Conservation (phyloP, 2,888 invertebrate species). For the Dioctria rufipes region DNA sequence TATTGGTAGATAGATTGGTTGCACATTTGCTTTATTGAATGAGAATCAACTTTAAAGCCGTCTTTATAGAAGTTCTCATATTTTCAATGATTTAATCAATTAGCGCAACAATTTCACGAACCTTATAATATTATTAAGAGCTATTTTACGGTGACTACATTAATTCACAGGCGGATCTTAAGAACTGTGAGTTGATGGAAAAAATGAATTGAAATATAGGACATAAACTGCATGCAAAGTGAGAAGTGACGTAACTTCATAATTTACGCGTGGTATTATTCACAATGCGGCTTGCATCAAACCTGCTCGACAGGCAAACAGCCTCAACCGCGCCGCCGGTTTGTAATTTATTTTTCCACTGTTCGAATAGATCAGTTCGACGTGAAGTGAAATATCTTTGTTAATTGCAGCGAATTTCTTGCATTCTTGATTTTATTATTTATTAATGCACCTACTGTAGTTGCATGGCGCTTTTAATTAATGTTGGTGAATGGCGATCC, state of each 20-base stretch:
- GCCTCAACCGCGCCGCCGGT: background rate
- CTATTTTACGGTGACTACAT: constrained; percentile 1
- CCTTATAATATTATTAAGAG: background rate
- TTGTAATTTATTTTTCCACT: background rate
- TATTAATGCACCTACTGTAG: constrained; percentile 7
- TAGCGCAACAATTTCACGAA: background rate
- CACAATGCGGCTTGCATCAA: constrained; percentile 18
- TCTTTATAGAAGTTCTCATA: constrained; percentile 1
- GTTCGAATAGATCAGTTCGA: background rate
- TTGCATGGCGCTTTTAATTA: background rate
- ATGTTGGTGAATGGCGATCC: no score
- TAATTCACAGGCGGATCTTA: background rate
- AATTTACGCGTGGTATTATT: constrained; percentile 41
- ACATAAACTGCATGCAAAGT: constrained; percentile 17
- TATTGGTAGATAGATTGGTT: no score
- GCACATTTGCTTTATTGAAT: background rate
- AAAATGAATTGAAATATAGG: constrained; percentile 16
- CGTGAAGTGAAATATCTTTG: constrained; percentile 21
- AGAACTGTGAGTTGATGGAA: constrained; percentile 7
- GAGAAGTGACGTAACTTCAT: constrained; percentile 25
- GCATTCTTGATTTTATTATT: constrained; percentile 22
- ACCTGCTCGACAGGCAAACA: constrained; percentile 29
- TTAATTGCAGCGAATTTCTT: constrained; percentile 11
- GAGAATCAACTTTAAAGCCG: background rate
- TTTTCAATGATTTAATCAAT: constrained; percentile 20